These are phyloP conservation scores for Ischnus inquisitorius DNA, from an alignment of 2,888 invertebrate genomes.

Conservation along the genomic window DNA sequence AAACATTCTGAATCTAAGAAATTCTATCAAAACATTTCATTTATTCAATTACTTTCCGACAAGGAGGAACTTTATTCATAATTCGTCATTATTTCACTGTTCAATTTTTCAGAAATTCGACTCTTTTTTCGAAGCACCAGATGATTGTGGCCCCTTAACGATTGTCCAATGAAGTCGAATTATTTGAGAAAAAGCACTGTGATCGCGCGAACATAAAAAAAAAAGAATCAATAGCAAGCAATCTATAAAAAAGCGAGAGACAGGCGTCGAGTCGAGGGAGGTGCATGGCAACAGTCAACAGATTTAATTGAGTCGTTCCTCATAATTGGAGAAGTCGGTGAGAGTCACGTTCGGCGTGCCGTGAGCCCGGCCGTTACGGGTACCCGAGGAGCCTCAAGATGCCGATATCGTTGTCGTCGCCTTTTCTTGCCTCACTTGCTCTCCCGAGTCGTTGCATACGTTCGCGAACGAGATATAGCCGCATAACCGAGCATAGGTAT, in stretches of 20 bases:
- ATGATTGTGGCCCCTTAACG: too few relatives aligned
- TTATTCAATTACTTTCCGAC: too few relatives aligned
- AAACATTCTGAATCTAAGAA: too few relatives aligned
- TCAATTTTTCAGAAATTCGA: too few relatives aligned
- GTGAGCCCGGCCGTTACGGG: slow-evolving; percentile 65
- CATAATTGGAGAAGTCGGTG: slow-evolving; percentile 70
- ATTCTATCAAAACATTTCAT: too few relatives aligned
- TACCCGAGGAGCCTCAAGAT: slow-evolving; percentile 55
- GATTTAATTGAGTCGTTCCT: slow-evolving; percentile 73
- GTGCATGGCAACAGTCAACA: slow-evolving; percentile 50
- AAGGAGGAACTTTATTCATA: too few relatives aligned
- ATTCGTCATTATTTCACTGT: too few relatives aligned
- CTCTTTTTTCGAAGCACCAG: too few relatives aligned
- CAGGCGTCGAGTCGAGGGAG: slow-evolving; percentile 21
- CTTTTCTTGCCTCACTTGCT: slow-evolving; percentile 57
- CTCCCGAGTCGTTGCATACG: slow-evolving; percentile 37
- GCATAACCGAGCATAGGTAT: slow-evolving; percentile 59
- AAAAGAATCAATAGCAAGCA: slow-evolving; percentile 6
- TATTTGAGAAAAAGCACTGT: background rate
- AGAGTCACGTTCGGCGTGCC: slow-evolving; percentile 72
- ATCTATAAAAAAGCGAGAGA: slow-evolving; percentile 8
- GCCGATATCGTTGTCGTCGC: slow-evolving; percentile 68
- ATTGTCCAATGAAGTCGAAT: background rate
- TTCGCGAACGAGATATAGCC: slow-evolving; percentile 37
- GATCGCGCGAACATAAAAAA: slow-evolving; percentile 2